phyloP scores from a whole-genome alignment of 1,140 invertebrate species.

The Lasioglossum albipes region DNA sequence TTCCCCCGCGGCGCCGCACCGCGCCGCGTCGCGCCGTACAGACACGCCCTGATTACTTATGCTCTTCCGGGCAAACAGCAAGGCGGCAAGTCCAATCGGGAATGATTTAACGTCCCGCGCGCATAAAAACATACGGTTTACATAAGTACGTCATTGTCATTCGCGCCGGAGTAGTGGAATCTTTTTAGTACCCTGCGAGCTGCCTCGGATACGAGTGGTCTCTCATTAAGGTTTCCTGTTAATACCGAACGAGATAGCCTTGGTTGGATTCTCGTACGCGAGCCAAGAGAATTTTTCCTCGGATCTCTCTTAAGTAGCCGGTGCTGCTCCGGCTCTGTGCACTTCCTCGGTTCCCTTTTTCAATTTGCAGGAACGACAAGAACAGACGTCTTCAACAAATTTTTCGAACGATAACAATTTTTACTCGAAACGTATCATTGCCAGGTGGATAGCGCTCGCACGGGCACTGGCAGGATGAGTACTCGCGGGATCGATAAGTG shows the following conservation, averaged over 20 bases:
- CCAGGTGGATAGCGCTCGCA: not conserved
- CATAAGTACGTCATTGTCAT: slow-evolving; percentile 70
- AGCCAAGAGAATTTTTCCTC: slow-evolving; percentile 34
- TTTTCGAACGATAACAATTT: not conserved
- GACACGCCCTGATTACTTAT: slow-evolving; percentile 57
- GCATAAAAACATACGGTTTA: slow-evolving; percentile 66
- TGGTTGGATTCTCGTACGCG: slow-evolving; percentile 31
- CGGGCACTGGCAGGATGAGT: not conserved
- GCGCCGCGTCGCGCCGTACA: not conserved
- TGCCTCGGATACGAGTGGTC: slow-evolving; percentile 41
- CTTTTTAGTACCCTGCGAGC: slow-evolving; percentile 41
- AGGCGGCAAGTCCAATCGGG: slow-evolving; percentile 52
- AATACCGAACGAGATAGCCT: slow-evolving; percentile 39
- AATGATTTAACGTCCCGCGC: slow-evolving; percentile 67
- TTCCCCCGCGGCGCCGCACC: not conserved
- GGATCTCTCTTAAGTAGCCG: not conserved
- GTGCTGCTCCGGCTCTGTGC: too few species aligned
- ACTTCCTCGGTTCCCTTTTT: too few species aligned
- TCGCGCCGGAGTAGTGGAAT: slow-evolving; percentile 49
- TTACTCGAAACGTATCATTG: not conserved
- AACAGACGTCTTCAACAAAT: not conserved
- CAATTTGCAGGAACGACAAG: not conserved
- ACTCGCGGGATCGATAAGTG: not conserved
- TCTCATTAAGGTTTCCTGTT: slow-evolving; percentile 62
- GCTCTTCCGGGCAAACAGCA: slow-evolving; percentile 61